Evolutionary conservation across 2,888 invertebrate species (phyloP), one percentile per base, ranked within the genome.

Genomic region (Eupithecia centaureata): DNA sequence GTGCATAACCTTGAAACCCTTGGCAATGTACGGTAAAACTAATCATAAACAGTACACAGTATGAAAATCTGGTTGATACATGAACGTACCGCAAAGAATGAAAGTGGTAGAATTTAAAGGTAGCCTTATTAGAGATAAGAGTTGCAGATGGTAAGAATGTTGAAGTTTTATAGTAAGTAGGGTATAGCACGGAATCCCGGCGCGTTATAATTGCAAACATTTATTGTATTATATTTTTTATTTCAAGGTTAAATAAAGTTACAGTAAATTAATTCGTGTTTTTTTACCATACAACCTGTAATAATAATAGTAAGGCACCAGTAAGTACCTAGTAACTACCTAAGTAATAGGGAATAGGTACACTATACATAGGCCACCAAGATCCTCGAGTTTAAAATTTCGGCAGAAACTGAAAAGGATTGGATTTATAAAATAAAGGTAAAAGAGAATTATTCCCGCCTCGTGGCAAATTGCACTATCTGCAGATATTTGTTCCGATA

Each of bases 111-210:
- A 84, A 83, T 88, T 84, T 92, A 92, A 92, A 90, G 89, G 88
- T 92, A 93, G 92, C 92, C 92, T 92, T 92, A 92, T 83, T 92
- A 92, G 92, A 62, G 80, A 65, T 91, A 91, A 91, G 90, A 87
- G 82, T 86, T 86, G 85, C 80, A 82, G 60, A 77, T 77, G 82
- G 77, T 82, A 84, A 82, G 83, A 79, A 83, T 84, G 88, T 89
- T 89, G 82, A 88, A 86, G 78, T 88, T 90, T 89, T 88, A 88
- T 90, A 90, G 87, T 81, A 82, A 78, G 83, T 22, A 47, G 47
- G 47, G 42, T 42, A 81, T 57, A 89, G 90, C 91, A 92, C 91
- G 86, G 90, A 89, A 28, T 28, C 54, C 28, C 87, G 82, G 86
- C 87, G 88, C 88, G 86, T 88, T 88, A 88, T 86, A 86, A 88